A percentile compares a stretch with the other conserved stretches of the same genome.
These are phyloP conservation scores for Autographa gamma DNA, from an alignment of 2,888 invertebrate species.

Conservation along the genomic window DNA sequence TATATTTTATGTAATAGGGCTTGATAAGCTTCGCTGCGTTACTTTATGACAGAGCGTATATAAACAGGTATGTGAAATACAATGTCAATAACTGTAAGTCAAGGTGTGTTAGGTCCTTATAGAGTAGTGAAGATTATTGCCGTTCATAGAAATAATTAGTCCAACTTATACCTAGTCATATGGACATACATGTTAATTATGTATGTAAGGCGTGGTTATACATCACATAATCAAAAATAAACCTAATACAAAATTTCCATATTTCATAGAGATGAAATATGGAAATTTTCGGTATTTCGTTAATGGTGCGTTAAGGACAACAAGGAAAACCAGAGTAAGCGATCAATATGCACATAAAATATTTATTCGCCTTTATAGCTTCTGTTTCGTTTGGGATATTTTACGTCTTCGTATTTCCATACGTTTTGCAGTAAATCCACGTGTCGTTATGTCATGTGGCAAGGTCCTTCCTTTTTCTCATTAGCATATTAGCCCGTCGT, in stretches of 20 bases:
- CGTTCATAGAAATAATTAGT: too few relatives aligned
- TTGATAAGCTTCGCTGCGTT: not conserved
- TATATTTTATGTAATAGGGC: not conserved
- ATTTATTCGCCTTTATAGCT: constrained; percentile 40
- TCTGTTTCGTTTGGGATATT: constrained; percentile 36
- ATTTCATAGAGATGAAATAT: constrained; percentile 33
- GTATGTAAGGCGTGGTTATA: not conserved
- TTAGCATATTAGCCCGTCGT: not conserved
- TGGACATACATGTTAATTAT: too few relatives aligned
- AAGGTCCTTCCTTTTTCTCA: not conserved
- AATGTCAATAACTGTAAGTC: not conserved
- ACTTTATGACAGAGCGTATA: not conserved
- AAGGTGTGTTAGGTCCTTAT: too few relatives aligned
- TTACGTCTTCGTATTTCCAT: constrained; percentile 12
- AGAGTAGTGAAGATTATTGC: too few relatives aligned
- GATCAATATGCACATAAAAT: constrained; percentile 38
- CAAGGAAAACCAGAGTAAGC: constrained; percentile 28
- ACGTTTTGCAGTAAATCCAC: not conserved
- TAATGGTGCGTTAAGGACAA: constrained; percentile 40
- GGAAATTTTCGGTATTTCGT: constrained; percentile 41
- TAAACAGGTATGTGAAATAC: not conserved
- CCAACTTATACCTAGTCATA: too few relatives aligned
- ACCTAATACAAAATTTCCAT: too few relatives aligned
- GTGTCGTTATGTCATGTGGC: not conserved
- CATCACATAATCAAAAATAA: not conserved